Conservation (phyloP, 2,888 invertebrate species). For the Limnephilus lunatus region DNA sequence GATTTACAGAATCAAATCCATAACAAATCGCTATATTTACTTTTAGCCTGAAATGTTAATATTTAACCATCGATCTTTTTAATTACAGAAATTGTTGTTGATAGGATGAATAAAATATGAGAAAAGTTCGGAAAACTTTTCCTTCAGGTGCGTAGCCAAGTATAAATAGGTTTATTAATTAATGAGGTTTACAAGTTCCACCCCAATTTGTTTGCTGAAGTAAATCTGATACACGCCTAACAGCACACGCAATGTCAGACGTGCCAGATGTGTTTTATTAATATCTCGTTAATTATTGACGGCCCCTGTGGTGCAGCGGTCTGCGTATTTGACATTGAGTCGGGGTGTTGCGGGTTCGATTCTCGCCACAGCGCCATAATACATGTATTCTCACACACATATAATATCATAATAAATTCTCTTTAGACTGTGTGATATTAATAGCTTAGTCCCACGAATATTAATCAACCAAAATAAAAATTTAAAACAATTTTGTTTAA, state of each 20-base stretch:
- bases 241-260: not conserved
- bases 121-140: conserved; percentile 28
- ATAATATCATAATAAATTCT: not conserved
- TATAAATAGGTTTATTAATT: conserved; percentile 4
- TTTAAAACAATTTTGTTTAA: no score
- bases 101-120: conserved; percentile 39
- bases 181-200: conserved; percentile 23
- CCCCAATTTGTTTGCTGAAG: not conserved
- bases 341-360: not conserved
- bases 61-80: not conserved
- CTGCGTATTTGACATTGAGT: not conserved
- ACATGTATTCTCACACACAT: not conserved
- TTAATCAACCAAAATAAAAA: no score
- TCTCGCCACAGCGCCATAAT: not conserved
- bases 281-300: not conserved
- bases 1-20: not conserved
- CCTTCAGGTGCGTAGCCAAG: not conserved
- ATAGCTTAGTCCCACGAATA: no score
- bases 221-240: not conserved
- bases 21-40: not conserved
- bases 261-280: not conserved
- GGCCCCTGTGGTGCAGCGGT: not conserved
- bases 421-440: not conserved
- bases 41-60: not conserved
- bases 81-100: conserved; percentile 21